These are phyloP conservation scores for Rhadinocentrus ornatus DNA, from an alignment of 2,797 vertebrate species.

Conservation along the genomic window DNA sequence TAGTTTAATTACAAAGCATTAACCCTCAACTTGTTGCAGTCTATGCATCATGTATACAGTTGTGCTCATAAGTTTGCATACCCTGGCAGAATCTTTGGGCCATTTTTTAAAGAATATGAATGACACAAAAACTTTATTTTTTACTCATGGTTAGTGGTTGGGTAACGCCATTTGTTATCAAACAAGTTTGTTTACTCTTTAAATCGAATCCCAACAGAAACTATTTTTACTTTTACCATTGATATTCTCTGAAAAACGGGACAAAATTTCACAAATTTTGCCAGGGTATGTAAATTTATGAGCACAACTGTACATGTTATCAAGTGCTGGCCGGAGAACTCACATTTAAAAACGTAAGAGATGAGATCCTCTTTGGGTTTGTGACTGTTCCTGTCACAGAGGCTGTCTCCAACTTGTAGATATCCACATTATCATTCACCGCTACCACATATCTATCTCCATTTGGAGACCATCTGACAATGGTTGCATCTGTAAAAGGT, in stretches of 20 bases:
- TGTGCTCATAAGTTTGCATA: too few species aligned
- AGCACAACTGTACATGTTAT: background rate
- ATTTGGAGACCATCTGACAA: constrained; percentile 92
- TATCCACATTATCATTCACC: constrained; percentile 82
- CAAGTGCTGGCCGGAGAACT: constrained; percentile 56
- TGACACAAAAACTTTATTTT: too few species aligned
- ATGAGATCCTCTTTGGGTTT: constrained; percentile 89
- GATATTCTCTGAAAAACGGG: too few species aligned
- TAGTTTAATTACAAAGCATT: background rate
- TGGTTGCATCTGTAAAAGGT: constrained; percentile 86
- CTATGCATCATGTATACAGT: background rate
- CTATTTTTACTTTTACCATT: too few species aligned
- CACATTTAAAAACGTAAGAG: constrained; percentile 90
- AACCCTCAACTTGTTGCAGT: background rate
- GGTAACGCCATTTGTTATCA: too few species aligned
- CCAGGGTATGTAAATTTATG: too few species aligned
- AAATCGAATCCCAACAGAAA: too few species aligned
- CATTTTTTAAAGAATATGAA: too few species aligned
- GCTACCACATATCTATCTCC: constrained; percentile 90
- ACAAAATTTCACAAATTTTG: too few species aligned
- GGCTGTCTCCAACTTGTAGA: constrained; percentile 91
- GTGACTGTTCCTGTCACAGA: constrained; percentile 84
- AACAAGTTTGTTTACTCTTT: too few species aligned
- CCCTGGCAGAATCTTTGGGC: too few species aligned
- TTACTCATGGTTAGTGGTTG: too few species aligned